Base-by-base conservation (phyloP, 1,140 invertebrate species). In the Platyscapa corneri region DNA sequence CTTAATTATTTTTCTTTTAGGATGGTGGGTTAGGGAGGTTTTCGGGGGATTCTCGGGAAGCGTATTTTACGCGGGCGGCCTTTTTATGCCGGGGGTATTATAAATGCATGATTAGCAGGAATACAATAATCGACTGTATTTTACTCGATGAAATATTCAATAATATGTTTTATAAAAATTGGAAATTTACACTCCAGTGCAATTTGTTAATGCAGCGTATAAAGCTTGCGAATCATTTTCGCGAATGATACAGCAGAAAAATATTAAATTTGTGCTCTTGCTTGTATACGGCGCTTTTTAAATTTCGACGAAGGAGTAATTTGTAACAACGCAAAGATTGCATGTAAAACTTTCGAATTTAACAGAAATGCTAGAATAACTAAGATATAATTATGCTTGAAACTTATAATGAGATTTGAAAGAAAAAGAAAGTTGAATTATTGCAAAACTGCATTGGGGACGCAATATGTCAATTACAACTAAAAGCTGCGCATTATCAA, bases 401-500 rank as follows among this genome's bases (percentile, higher is more conserved):
- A 74, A 74, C 37, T 74, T 74, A 74, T 74, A 74, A 72, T 42
- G 70, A 74, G 70, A 74, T 74, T 74, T 42, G 70, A 42, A 42
- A 32, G 23, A 42, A 39, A 74, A 74, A 42, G 23, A 74, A 74
- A 42, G 70, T 10, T 42, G 39, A 74, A 18, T 74, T 74, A 74
- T 74, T 74, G 70, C 37, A 42, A 74, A 74, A 74, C 30, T 74
- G 27, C 37, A 42, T 3, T 10, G 0, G 42, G 60, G 39, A 81
- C 32, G 79, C 79, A 49, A 81, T 70, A 70, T 39, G 39, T 67
- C 79, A 65, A 81, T 81, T 81, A 49, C 18, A 81, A 23, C 64
- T 81, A 70, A 67, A 81, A 81, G 65, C 32, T 34, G 37, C 53
- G 46, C 70, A 75, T 83, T 83, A 83, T 77, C 82, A 83, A 65